A percentile compares a stretch with the other conserved stretches of the same genome.
Conservation (phyloP, 1,140 invertebrate genomes). For the Aphaenogaster ashmeadi region DNA sequence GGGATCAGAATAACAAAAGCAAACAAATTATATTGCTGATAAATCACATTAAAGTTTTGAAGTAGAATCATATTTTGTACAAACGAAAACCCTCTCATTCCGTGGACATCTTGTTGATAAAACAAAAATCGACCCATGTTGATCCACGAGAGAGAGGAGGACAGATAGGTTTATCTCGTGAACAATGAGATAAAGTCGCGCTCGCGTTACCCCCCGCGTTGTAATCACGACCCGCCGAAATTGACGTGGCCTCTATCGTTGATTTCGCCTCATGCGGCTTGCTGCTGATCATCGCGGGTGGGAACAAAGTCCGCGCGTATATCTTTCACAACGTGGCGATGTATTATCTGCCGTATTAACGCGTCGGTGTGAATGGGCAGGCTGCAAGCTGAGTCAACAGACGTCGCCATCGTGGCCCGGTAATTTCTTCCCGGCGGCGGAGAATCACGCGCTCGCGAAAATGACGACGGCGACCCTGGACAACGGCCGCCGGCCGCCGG, state of each 20-base stretch:
- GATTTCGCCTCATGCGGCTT: neutral
- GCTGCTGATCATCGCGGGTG: neutral
- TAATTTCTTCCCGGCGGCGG: slow-evolving; percentile 53
- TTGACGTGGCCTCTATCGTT: slow-evolving; percentile 19
- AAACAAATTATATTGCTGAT: neutral
- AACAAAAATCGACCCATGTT: neutral
- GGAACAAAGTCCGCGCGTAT: slow-evolving; percentile 70
- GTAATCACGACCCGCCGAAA: slow-evolving; percentile 26
- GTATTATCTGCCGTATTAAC: slow-evolving; percentile 68
- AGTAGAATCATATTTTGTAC: neutral
- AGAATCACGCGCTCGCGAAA: slow-evolving; percentile 27
- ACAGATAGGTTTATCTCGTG: neutral
- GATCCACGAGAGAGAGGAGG: neutral
- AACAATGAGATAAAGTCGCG: slow-evolving; percentile 12
- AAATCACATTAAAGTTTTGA: neutral
- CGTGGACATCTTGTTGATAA: neutral
- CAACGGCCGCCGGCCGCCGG: neutral
- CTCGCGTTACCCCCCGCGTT: slow-evolving; percentile 31
- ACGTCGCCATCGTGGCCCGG: neutral
- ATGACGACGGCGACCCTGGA: slow-evolving; percentile 42
- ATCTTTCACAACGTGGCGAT: slow-evolving; percentile 38
- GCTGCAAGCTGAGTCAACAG: slow-evolving; percentile 66
- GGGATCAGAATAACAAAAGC: neutral
- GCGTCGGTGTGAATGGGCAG: slow-evolving; percentile 66
- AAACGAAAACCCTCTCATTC: neutral